Evolutionary conservation across 2,797 vertebrate genomes (phyloP).

Genomic region (Clamator glandarius): DNA sequence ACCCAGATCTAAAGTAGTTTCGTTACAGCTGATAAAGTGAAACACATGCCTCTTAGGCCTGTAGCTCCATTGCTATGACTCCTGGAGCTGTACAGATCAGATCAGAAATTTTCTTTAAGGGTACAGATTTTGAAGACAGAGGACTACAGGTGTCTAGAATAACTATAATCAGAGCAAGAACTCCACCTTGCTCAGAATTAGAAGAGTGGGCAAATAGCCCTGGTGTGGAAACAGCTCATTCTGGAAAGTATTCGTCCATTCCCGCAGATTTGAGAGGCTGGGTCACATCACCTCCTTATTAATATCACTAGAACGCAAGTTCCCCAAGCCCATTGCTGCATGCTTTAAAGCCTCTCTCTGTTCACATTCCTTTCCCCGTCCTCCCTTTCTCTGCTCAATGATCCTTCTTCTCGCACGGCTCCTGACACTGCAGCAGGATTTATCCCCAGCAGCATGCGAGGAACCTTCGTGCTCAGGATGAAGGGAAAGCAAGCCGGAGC

Average conservation of each 20-base stretch:
- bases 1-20: no score
- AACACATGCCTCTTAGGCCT: no score
- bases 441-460: accelerated
- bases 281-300: background rate
- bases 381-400: accelerated
- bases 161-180: background rate
- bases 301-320: accelerated
- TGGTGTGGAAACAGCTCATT: background rate
- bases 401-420: accelerated
- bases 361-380: accelerated
- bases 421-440: accelerated
- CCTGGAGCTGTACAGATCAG: no score
- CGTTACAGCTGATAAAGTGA: no score
- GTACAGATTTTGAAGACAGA: background rate
- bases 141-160: background rate
- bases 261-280: background rate
- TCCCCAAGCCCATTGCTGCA: background rate
- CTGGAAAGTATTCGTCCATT: background rate
- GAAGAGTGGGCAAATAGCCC: background rate
- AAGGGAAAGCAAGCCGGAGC: background rate
- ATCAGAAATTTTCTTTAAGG: background rate
- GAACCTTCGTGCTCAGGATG: background rate
- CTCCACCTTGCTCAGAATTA: background rate
- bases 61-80: no score
- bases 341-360: background rate